Evolutionary conservation across 2,888 invertebrate species (phyloP).

Genomic region (Volucella inflata): DNA sequence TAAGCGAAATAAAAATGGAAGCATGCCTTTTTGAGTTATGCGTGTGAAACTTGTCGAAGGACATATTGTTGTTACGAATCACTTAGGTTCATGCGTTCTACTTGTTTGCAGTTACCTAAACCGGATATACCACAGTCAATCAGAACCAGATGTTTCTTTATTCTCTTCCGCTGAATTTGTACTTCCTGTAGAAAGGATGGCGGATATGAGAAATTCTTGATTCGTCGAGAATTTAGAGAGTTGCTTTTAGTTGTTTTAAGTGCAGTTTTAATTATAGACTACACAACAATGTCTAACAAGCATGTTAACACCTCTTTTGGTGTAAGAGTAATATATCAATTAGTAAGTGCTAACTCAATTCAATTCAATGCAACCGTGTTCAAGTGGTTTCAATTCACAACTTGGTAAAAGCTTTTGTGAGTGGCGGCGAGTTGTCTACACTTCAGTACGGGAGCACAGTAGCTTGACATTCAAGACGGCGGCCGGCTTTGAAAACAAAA

Average conservation of each 20-base stretch:
- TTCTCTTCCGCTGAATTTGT: slow-evolving; percentile 40
- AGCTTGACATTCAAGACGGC: slow-evolving; percentile 1
- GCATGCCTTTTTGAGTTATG: slow-evolving; percentile 15
- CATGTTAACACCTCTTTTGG: neutral
- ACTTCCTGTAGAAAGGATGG: slow-evolving; percentile 56
- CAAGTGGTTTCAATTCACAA: slow-evolving; percentile 3
- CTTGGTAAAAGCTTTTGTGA: slow-evolving; percentile 37
- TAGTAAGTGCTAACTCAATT: too few species aligned
- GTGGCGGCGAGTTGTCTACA: slow-evolving; percentile 36
- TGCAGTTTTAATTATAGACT: slow-evolving; percentile 26
- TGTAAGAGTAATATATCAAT: too few species aligned
- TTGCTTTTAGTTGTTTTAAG: slow-evolving; percentile 23
- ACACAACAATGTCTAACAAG: neutral
- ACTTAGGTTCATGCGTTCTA: slow-evolving; percentile 39
- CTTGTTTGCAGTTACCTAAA: slow-evolving; percentile 18
- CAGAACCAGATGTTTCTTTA: slow-evolving; percentile 27
- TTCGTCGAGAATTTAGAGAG: slow-evolving; percentile 3
- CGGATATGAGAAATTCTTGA: slow-evolving; percentile 48
- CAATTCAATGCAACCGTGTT: slow-evolving; percentile 14
- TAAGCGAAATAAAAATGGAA: slow-evolving; percentile 32
- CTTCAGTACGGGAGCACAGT: neutral
- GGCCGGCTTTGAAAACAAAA: too few species aligned
- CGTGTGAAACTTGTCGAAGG: slow-evolving; percentile 38
- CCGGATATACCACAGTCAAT: slow-evolving; percentile 37
- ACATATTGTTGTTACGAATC: slow-evolving; percentile 21